phyloP scores from a whole-genome alignment of 2,797 vertebrate species.

The Phoeniculus purpureus region DNA sequence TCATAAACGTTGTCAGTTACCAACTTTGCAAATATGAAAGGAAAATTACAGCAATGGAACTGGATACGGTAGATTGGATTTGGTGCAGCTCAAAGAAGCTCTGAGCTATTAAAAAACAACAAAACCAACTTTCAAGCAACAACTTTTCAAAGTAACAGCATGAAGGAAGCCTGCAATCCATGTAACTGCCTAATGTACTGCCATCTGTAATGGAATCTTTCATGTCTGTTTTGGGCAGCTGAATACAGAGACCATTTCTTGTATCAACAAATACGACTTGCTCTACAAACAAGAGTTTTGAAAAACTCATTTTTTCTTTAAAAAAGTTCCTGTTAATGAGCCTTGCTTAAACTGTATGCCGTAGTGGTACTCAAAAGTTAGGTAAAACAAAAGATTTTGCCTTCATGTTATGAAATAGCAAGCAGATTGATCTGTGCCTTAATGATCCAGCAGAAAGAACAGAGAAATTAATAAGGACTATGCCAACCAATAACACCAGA shows the following conservation, averaged over 20 bases:
- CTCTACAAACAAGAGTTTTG: background rate
- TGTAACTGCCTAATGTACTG: background rate
- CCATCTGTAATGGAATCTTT: accelerated
- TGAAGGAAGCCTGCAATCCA: background rate
- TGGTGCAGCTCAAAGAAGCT: background rate
- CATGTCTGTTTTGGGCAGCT: background rate
- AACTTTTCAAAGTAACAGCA: background rate
- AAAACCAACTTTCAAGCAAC: background rate
- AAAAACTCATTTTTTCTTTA: background rate
- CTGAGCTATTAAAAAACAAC: background rate
- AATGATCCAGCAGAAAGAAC: background rate
- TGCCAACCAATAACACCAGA: background rate
- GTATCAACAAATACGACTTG: background rate
- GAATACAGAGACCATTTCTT: background rate
- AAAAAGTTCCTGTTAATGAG: background rate
- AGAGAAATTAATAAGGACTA: background rate
- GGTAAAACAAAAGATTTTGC: background rate
- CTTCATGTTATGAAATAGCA: background rate
- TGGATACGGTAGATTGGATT: background rate
- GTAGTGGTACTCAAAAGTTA: background rate
- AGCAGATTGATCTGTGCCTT: background rate
- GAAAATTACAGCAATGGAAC: background rate
- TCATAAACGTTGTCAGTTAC: background rate
- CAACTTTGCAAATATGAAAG: background rate
- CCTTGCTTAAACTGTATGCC: background rate